A percentile compares a stretch with the other conserved stretches of the same genome.
Evolutionary conservation across 2,113 vertebrate genomes (phyloP).

Genomic region (Gambusia affinis): DNA sequence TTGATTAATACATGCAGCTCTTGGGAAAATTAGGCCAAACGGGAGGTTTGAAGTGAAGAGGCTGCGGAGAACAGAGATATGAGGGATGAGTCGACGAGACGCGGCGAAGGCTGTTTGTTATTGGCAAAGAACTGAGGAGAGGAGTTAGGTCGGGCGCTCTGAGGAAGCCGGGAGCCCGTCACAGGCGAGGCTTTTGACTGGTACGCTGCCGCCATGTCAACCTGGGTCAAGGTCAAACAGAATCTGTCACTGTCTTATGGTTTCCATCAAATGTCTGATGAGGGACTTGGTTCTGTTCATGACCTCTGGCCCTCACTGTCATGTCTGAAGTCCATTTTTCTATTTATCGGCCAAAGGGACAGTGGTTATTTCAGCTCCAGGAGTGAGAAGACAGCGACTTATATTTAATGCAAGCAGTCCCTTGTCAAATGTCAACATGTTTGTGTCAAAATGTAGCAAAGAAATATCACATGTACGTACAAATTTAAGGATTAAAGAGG

Average conservation of each 20-base stretch:
- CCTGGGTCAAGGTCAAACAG: slow-evolving; percentile 63
- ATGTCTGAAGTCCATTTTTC: slow-evolving; percentile 50
- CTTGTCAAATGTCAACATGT: neutral
- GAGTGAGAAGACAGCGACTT: neutral
- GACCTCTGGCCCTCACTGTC: slow-evolving; percentile 65
- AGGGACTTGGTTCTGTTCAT: slow-evolving; percentile 59
- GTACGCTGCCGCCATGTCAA: slow-evolving; percentile 46
- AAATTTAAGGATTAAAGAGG: neutral
- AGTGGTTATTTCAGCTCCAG: slow-evolving; percentile 2
- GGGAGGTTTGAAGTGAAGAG: slow-evolving; percentile 54
- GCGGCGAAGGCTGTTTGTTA: slow-evolving; percentile 20
- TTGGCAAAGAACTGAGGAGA: slow-evolving; percentile 46
- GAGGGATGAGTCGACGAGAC: slow-evolving; percentile 41
- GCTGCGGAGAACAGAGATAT: slow-evolving; percentile 51
- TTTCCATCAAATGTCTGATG: slow-evolving; percentile 71
- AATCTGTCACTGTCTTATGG: slow-evolving; percentile 70
- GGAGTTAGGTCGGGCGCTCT: slow-evolving; percentile 39
- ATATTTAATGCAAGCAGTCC: neutral
- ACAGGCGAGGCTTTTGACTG: slow-evolving; percentile 36
- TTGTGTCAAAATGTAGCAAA: neutral
- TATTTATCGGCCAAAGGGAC: slow-evolving; percentile 29
- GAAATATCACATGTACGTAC: neutral
- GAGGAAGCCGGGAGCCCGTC: slow-evolving; percentile 24
- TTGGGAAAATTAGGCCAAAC: slow-evolving; percentile 63
- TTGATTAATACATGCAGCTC: slow-evolving; percentile 72